phyloP scores from a whole-genome alignment of 2,888 invertebrate species.

The Stenchaetothrips biformis region DNA sequence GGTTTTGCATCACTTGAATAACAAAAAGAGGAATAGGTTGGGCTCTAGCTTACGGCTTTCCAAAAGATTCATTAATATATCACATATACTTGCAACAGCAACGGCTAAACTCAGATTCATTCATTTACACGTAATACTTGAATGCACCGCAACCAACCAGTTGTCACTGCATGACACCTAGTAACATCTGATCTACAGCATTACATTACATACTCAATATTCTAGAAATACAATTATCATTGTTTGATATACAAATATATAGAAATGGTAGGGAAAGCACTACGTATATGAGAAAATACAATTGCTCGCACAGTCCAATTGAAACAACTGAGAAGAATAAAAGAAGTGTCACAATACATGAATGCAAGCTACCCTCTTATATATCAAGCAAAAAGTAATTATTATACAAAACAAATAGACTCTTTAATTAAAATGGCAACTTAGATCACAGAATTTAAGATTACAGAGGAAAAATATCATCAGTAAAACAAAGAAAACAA shows the following conservation, averaged over 20 bases:
- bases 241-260: too few relatives aligned
- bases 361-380: background rate
- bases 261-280: too few relatives aligned
- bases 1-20: background rate
- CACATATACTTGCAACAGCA: background rate
- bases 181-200: too few relatives aligned
- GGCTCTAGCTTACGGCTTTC: background rate
- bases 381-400: background rate
- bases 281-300: too few relatives aligned
- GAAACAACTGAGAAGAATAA: too few relatives aligned
- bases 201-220: too few relatives aligned
- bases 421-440: slow-evolving; percentile 8
- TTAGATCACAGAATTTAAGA: slow-evolving; percentile 20
- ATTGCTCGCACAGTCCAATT: too few relatives aligned
- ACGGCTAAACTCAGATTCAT: too few relatives aligned
- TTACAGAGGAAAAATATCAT: background rate
- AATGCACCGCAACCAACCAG: background rate
- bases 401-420: background rate
- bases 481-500: slow-evolving; percentile 25
- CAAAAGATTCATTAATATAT: background rate
- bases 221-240: too few relatives aligned
- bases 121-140: background rate
- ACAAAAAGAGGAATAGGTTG: background rate
- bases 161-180: too few relatives aligned
- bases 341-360: too few relatives aligned